Conservation (phyloP, 2,888 invertebrate genomes). For the Chrysolina oricalcia region DNA sequence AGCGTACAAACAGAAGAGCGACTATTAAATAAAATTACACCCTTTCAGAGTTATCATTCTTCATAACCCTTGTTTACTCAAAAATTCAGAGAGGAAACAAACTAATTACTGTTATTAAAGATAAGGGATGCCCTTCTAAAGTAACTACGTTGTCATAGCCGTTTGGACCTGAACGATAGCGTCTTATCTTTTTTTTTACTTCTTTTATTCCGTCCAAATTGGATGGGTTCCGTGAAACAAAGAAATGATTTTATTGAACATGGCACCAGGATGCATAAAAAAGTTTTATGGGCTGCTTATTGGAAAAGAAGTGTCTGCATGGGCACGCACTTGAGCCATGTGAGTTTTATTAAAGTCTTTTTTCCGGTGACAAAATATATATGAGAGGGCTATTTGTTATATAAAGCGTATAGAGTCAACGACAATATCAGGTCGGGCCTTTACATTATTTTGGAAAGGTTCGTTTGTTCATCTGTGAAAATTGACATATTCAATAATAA, state of each 20-base stretch:
- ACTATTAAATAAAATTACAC: slow-evolving; percentile 16
- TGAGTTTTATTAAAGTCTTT: slow-evolving; percentile 49
- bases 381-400: not conserved
- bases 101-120: slow-evolving; percentile 43
- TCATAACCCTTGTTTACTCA: slow-evolving; percentile 32
- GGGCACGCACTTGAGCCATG: slow-evolving; percentile 48
- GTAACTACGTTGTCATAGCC: slow-evolving; percentile 37
- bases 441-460: not conserved
- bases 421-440: not conserved
- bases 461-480: too few relatives aligned
- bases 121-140: slow-evolving; percentile 34
- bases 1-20: not conserved
- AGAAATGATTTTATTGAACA: slow-evolving; percentile 45
- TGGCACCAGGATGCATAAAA: slow-evolving; percentile 54
- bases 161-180: slow-evolving; percentile 10
- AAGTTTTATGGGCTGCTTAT: slow-evolving; percentile 51
- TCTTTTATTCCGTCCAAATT: slow-evolving; percentile 8
- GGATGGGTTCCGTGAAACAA: slow-evolving; percentile 40
- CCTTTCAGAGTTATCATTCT: not conserved
- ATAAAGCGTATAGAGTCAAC: not conserved
- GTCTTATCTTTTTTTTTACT: slow-evolving; percentile 25
- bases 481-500: too few relatives aligned
- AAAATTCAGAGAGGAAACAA: slow-evolving; percentile 38
- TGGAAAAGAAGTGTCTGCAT: slow-evolving; percentile 49
- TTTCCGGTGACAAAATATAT: slow-evolving; percentile 40